Conservation (phyloP, 2,888 invertebrate species). For the Crioceris asparagi region DNA sequence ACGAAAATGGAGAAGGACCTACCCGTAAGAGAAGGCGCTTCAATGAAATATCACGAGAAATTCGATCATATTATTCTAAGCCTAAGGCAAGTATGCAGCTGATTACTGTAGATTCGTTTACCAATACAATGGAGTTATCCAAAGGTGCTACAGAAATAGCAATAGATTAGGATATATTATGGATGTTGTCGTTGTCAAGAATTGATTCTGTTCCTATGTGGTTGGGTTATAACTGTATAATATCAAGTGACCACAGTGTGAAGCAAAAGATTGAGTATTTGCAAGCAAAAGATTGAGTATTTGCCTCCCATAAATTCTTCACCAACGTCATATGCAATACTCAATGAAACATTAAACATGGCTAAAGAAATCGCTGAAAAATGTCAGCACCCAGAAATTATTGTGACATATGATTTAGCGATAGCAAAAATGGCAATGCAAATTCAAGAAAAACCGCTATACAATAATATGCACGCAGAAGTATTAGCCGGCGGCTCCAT, state of each 20-base stretch:
- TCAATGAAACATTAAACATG: slow-evolving; percentile 8
- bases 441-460: slow-evolving; percentile 26
- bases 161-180: slow-evolving; percentile 22
- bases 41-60: slow-evolving; percentile 8
- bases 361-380: slow-evolving; percentile 8
- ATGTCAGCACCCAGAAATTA: slow-evolving; percentile 6
- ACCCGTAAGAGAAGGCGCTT: slow-evolving; percentile 9
- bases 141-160: slow-evolving; percentile 15
- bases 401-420: slow-evolving; percentile 22
- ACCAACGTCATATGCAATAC: slow-evolving; percentile 9
- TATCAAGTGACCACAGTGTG: slow-evolving; percentile 7
- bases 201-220: slow-evolving; percentile 23
- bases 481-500: slow-evolving; percentile 26
- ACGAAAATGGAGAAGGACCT: slow-evolving; percentile 2
- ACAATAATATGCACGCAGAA: slow-evolving; percentile 24
- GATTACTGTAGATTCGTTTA: slow-evolving; percentile 9
- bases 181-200: slow-evolving; percentile 17
- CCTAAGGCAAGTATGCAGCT: slow-evolving; percentile 8
- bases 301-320: slow-evolving; percentile 9
- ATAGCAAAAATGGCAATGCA: slow-evolving; percentile 22
- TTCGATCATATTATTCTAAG: slow-evolving; percentile 9
- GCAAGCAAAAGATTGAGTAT: slow-evolving; percentile 8
- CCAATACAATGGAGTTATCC: slow-evolving; percentile 3
- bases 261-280: slow-evolving; percentile 10
- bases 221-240: slow-evolving; percentile 23